phyloP scores from a whole-genome alignment of 2,888 invertebrate genomes.

The Pollenia griseotomentosa region DNA sequence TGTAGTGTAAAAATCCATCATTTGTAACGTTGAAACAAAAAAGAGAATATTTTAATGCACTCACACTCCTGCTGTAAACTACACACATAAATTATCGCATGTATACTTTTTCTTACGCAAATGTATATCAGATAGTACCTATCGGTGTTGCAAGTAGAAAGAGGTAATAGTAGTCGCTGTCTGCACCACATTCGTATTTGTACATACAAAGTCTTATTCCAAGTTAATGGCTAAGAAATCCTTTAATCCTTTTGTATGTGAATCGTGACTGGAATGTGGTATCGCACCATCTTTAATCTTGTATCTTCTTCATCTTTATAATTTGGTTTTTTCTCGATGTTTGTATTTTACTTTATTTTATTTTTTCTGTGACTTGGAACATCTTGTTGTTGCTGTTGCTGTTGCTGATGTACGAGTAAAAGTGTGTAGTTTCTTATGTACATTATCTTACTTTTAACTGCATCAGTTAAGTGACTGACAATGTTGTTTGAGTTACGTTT shows the following conservation, averaged over 20 bases:
- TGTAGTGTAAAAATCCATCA: slow-evolving; percentile 61
- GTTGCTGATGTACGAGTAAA: too few relatives aligned
- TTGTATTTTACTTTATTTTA: slow-evolving; percentile 18
- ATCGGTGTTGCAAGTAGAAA: slow-evolving; percentile 9
- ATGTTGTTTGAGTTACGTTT: neutral
- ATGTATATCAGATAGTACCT: neutral
- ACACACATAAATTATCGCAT: slow-evolving; percentile 20
- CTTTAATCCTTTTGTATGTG: slow-evolving; percentile 75
- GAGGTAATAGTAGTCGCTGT: slow-evolving; percentile 11
- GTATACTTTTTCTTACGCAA: neutral
- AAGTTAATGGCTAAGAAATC: slow-evolving; percentile 74
- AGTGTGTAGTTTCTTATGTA: neutral
- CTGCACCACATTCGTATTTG: slow-evolving; percentile 32
- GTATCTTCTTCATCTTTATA: slow-evolving; percentile 23
- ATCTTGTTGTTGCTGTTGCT: slow-evolving; percentile 1
- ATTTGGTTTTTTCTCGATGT: slow-evolving; percentile 10
- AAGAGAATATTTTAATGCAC: slow-evolving; percentile 61
- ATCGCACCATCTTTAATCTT: slow-evolving; percentile 58
- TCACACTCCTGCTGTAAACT: slow-evolving; percentile 2
- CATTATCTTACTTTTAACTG: slow-evolving; percentile 7
- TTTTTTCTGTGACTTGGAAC: slow-evolving; percentile 1
- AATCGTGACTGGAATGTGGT: slow-evolving; percentile 74
- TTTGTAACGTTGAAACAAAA: slow-evolving; percentile 37
- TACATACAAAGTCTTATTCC: slow-evolving; percentile 53
- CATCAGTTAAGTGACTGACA: slow-evolving; percentile 43